Base-by-base conservation (phyloP, 2,888 invertebrate genomes). In the Pantelozetes paolii region DNA sequence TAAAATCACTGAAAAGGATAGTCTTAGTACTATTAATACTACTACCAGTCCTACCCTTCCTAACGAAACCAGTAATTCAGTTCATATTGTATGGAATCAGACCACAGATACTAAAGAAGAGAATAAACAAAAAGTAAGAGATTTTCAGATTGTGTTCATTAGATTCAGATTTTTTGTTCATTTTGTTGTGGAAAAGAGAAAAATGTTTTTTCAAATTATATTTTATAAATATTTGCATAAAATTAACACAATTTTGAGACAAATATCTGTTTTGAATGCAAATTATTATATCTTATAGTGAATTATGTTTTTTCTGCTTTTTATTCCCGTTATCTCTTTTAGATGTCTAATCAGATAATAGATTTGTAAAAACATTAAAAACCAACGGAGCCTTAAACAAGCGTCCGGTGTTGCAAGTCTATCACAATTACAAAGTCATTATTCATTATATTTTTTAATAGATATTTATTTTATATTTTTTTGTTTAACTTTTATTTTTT, bases 381-480 rank as follows among this genome's bases (percentile, higher is more conserved):
- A 5, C 3, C 28, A 57, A n/a, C 57, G 67, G 67, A 40, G 67
- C 67, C 67, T 67, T 67, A 67, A 67, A 67, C 67, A 67, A 67
- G 67, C 67, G 67, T 67, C 67, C 67, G 67, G 67, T n/a, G n/a
- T 67, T 67, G 67, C 67, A 67, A 67, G 40, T 67, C 42, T 67
- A 13, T 40, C 36, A n/a, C n/a, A n/a, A n/a, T n/a, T n/a, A n/a
- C n/a, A 18, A 67, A 18, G 28, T 32, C 13, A 40, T 36, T 32
- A 23, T 67, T 40, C 11, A 11, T 23, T 64, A 15, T n/a, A 67
- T 67, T 40, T 32, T 40, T 40, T 36, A 40, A 6, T 67, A 30
- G 9, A 57, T 15, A n/a, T n/a, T n/a, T 40, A 67, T 23, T 67
- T 54, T 23, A 13, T 54, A 2, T 54, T 54, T 26, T 23, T 45